Evolutionary conservation across 2,113 vertebrate species (phyloP).

Genomic region (Hirundichthys speculiger): DNA sequence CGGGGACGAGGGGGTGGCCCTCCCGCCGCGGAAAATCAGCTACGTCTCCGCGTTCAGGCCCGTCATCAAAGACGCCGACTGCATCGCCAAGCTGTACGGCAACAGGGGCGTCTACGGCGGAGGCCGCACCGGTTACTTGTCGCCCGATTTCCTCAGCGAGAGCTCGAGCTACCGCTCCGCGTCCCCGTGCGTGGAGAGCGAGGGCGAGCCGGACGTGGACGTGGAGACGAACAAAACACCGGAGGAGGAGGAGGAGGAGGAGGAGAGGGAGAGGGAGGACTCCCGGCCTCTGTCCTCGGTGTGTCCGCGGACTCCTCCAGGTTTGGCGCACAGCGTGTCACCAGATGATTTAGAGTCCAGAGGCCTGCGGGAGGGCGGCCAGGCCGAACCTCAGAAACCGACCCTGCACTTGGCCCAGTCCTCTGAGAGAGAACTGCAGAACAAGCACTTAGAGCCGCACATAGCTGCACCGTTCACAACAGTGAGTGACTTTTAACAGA

Average conservation of each 20-base stretch:
- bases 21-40: constrained; percentile 85
- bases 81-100: constrained; percentile 94
- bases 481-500: constrained; percentile 61
- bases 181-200: constrained; percentile 92
- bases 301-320: constrained; percentile 71
- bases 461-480: constrained; percentile 64
- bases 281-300: constrained; percentile 69
- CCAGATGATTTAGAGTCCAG: constrained; percentile 70
- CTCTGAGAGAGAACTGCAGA: constrained; percentile 74
- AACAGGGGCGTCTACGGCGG: constrained; percentile 83
- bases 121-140: constrained; percentile 84
- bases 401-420: constrained; percentile 71
- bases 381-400: constrained; percentile 59
- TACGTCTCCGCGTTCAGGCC: constrained; percentile 96
- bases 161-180: constrained; percentile 93
- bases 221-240: constrained; percentile 90
- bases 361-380: constrained; percentile 29
- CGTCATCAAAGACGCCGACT: constrained; percentile 93
- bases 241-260: constrained; percentile 85
- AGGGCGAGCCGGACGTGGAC: constrained; percentile 93
- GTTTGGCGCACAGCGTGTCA: constrained; percentile 56
- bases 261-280: constrained; percentile 56
- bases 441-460: constrained; percentile 76
- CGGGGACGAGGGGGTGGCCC: constrained; percentile 83
- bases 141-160: constrained; percentile 93